A percentile compares a stretch with the other conserved stretches of the same genome.
phyloP scores from a whole-genome alignment of 1,140 invertebrate genomes.

The Drosophila truncata region DNA sequence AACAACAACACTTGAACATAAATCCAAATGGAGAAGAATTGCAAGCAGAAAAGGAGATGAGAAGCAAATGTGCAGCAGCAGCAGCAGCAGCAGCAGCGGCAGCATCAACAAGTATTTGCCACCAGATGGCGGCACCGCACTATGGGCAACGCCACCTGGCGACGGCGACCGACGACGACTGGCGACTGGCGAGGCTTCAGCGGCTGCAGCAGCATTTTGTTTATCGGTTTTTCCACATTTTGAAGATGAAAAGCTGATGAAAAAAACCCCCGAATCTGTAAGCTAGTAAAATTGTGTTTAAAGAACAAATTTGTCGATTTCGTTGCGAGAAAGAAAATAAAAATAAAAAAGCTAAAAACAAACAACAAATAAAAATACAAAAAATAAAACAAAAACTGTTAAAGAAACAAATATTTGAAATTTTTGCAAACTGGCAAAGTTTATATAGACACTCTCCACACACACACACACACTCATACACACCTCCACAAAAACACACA shows the following conservation, averaged over 20 bases:
- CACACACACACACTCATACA: constrained; percentile 8
- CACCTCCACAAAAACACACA: constrained; percentile 34
- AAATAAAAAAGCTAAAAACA: constrained; percentile 53
- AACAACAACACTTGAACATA: constrained; percentile 72
- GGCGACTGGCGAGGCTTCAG: neutral
- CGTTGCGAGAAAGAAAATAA: constrained; percentile 63
- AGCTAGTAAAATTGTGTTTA: constrained; percentile 62
- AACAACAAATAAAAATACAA: constrained; percentile 63
- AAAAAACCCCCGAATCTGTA: constrained; percentile 50
- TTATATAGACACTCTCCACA: constrained; percentile 71
- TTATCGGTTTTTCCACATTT: constrained; percentile 37
- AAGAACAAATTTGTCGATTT: constrained; percentile 68
- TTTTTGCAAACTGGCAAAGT: constrained; percentile 80
- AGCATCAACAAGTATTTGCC: constrained; percentile 25
- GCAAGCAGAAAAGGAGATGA: constrained; percentile 28
- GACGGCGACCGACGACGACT: constrained; percentile 23
- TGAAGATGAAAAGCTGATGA: constrained; percentile 26
- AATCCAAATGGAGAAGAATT: constrained; percentile 22
- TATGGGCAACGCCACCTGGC: constrained; percentile 50
- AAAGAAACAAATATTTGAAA: constrained; percentile 67
- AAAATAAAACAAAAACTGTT: constrained; percentile 54
- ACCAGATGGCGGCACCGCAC: constrained; percentile 19
- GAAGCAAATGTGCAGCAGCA: constrained; percentile 28
- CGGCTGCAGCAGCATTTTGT: constrained; percentile 45
- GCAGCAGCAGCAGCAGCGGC: constrained; percentile 13